Conservation (phyloP, 64 coral and sea anemone genomes). For the Dendrophyllia cribrosa region DNA sequence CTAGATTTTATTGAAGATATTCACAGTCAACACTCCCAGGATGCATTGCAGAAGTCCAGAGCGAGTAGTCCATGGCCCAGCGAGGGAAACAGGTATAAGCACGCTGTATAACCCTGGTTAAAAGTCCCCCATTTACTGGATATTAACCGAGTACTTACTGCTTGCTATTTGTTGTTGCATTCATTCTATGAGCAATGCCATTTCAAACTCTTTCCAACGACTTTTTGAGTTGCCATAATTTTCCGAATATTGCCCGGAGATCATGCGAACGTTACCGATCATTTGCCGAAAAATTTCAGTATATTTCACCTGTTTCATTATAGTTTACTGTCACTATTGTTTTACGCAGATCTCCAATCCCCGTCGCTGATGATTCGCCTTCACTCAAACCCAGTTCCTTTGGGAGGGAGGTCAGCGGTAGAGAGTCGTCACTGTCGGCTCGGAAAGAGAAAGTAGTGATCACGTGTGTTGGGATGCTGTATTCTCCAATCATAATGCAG, state of each 20-base stretch:
- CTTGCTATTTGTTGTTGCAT: no score
- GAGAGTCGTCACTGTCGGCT: constrained; percentile 34
- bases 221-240: no score
- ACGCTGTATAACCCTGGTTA: no score
- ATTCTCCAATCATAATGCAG: constrained; percentile 82
- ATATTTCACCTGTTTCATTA: no score
- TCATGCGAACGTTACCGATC: no score
- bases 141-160: no score
- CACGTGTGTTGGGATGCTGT: constrained; percentile 82
- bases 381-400: not conserved
- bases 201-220: no score
- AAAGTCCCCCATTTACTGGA: no score
- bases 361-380: not conserved
- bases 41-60: constrained; percentile 46
- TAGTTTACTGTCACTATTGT: no score
- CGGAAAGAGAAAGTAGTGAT: constrained; percentile 70
- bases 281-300: no score
- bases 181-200: no score
- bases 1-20: constrained; percentile 83
- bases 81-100: constrained; percentile 47
- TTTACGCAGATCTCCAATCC: constrained; percentile 42
- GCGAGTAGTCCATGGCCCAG: constrained; percentile 29
- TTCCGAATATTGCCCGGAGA: no score
- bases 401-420: constrained; percentile 24
- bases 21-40: constrained; percentile 58